A percentile compares a stretch with the other conserved stretches of the same genome.
These are phyloP conservation scores for Drosophila algonquin DNA, from an alignment of 2,888 invertebrate genomes.

Conservation along the genomic window DNA sequence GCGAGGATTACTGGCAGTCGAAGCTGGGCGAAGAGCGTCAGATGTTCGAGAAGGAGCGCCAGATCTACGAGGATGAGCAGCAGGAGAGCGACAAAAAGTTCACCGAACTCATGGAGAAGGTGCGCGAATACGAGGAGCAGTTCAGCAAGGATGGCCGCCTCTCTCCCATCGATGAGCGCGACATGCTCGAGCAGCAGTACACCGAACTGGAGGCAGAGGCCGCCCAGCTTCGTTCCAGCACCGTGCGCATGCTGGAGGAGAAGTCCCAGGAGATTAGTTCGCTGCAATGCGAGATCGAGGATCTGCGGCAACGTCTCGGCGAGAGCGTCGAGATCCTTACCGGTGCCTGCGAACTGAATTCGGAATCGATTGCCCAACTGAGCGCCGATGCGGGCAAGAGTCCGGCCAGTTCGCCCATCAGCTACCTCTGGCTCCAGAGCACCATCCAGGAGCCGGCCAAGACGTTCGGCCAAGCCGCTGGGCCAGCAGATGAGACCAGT, in stretches of 20 bases:
- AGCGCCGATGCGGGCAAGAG: constrained; percentile 67
- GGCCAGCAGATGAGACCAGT: constrained; percentile 38
- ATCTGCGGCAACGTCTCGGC: constrained; percentile 82
- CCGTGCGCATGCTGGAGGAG: constrained; percentile 85
- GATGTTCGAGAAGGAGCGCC: constrained; percentile 89
- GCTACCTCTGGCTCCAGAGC: constrained; percentile 85
- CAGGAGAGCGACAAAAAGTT: constrained; percentile 90
- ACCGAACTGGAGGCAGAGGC: constrained; percentile 89
- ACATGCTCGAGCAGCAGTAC: constrained; percentile 89
- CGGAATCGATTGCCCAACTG: constrained; percentile 60
- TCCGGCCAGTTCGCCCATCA: constrained; percentile 84
- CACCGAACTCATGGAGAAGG: constrained; percentile 89
- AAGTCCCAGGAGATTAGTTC: constrained; percentile 86
- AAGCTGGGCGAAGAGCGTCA: constrained; percentile 92
- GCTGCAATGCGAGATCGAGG: constrained; percentile 85
- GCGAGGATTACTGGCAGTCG: constrained; percentile 93
- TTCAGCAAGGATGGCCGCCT: constrained; percentile 87
- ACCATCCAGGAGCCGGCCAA: constrained; percentile 84
- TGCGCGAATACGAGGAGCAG: constrained; percentile 92
- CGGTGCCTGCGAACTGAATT: constrained; percentile 80
- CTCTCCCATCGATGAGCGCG: constrained; percentile 91
- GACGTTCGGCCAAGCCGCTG: constrained; percentile 75
- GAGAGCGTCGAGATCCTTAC: constrained; percentile 82
- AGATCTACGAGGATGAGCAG: constrained; percentile 88
- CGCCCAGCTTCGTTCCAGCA: constrained; percentile 85